Conservation (phyloP, 2,113 vertebrate species). For the Seriola rivoliana region DNA sequence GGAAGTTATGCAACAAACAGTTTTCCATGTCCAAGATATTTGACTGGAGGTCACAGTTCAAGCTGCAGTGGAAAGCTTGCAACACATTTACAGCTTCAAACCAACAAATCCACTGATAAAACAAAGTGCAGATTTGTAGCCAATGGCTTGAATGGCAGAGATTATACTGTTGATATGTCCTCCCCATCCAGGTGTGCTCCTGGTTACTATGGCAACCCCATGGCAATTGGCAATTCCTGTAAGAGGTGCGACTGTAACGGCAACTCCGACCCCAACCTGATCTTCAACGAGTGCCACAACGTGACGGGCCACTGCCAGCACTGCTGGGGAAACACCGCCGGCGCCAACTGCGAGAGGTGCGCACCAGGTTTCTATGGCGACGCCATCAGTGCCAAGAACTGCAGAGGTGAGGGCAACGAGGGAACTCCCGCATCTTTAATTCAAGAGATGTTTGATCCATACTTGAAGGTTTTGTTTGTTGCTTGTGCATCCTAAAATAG, state of each 20-base stretch:
- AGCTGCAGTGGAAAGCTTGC: too few species aligned
- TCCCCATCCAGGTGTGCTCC: slow-evolving; percentile 90
- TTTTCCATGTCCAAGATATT: too few species aligned
- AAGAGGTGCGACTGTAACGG: slow-evolving; percentile 96
- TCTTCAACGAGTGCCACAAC: slow-evolving; percentile 96
- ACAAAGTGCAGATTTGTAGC: too few species aligned
- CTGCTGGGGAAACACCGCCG: slow-evolving; percentile 91
- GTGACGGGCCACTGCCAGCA: slow-evolving; percentile 93
- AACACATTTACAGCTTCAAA: too few species aligned
- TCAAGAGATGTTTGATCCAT: background rate
- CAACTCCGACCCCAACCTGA: slow-evolving; percentile 96
- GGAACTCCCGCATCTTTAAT: background rate
- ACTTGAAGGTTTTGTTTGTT: background rate
- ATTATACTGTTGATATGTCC: too few species aligned
- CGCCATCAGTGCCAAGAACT: slow-evolving; percentile 90
- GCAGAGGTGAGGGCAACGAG: slow-evolving; percentile 85
- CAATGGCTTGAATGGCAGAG: too few species aligned
- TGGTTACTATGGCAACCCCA: slow-evolving; percentile 96
- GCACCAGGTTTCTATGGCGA: slow-evolving; percentile 93
- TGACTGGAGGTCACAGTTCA: too few species aligned
- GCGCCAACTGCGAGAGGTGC: slow-evolving; percentile 91
- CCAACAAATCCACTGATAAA: too few species aligned
- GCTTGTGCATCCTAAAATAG: background rate
- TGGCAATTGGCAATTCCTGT: slow-evolving; percentile 89
- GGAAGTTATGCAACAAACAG: background rate